Base-by-base conservation (phyloP, 2,888 invertebrate species). In the Acholoe squamosa region DNA sequence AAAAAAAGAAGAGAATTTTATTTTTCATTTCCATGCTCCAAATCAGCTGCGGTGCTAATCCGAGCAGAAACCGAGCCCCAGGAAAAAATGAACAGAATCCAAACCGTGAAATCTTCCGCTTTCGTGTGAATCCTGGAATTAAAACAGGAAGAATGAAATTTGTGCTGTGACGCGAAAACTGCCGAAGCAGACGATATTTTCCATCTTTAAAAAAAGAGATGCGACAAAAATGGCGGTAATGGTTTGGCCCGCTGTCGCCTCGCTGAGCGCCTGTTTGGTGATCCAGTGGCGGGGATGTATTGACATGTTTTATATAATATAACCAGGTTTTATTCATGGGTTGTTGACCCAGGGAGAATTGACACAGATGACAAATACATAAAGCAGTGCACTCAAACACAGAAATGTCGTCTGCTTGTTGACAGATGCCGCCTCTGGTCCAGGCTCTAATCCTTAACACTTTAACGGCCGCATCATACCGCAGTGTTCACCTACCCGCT, bases 231-330 rank as follows among this genome's bases (percentile, higher is more conserved):
- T 61, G 61, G 61, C 61, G 61, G 22, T 0, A 61, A 61, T 61
- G 43, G 43, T 14, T 61, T 61, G 61, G 22, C 3, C 19, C 22
- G 61, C 61, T 61, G 7, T 25, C 14, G 5, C 28, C 28, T 10
- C 1, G 61, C 25, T 71, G 14, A 61, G 61, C 61, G 61, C 22
- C 3, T 54, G 10, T 19, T 14, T 54, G 16, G 22, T 5, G 71
- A 25, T 14, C 25, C 71, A 71, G 28, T 14, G 25, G 71, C 71
- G n/a, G 71, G 71, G 71, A 28, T 71, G 7, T 71, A 71, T 71
- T 25, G 31, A 25, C 71, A 28, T 71, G 71, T 71, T 71, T 71
- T 71, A 71, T 71, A 71, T 71, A 71, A 71, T 28, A n/a, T 71
- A 25, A 28, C 31, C 31, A 14, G n/a, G 14, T 28, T n/a, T 14